These are phyloP conservation scores for Laticauda colubrina DNA, from an alignment of 2,113 vertebrate genomes.

Conservation along the genomic window DNA sequence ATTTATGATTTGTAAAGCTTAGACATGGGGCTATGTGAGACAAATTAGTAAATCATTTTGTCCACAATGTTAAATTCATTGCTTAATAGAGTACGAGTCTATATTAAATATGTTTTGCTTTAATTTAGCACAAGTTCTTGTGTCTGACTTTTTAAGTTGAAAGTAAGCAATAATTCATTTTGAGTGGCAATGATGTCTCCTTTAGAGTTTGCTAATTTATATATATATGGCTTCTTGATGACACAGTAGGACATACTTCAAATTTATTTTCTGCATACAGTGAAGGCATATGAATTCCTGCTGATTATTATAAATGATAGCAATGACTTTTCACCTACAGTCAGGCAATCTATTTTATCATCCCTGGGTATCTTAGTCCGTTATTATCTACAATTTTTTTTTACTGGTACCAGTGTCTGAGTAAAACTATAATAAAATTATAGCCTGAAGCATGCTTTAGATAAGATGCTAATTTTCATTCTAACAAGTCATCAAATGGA, in stretches of 20 bases:
- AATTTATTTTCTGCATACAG: conserved; percentile 2
- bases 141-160: neutral
- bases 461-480: conserved; percentile 34
- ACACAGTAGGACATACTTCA: conserved; percentile 1
- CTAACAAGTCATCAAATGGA: conserved; percentile 10
- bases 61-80: neutral
- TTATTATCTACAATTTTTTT: neutral
- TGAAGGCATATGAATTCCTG: neutral
- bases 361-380: neutral
- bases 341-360: neutral
- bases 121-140: too few species aligned
- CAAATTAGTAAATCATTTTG: neutral
- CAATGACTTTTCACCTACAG: conserved; percentile 7
- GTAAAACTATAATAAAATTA: neutral
- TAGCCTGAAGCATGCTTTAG: conserved; percentile 15
- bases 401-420: neutral
- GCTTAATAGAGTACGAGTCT: neutral
- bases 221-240: neutral
- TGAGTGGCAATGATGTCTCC: neutral
- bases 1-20: neutral
- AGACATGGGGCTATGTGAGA: neutral
- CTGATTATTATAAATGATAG: conserved; percentile 25
- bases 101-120: neutral
- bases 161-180: neutral
- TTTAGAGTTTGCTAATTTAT: conserved; percentile 5